phyloP scores from a whole-genome alignment of 1,140 invertebrate genomes.

The Venturia canescens region DNA sequence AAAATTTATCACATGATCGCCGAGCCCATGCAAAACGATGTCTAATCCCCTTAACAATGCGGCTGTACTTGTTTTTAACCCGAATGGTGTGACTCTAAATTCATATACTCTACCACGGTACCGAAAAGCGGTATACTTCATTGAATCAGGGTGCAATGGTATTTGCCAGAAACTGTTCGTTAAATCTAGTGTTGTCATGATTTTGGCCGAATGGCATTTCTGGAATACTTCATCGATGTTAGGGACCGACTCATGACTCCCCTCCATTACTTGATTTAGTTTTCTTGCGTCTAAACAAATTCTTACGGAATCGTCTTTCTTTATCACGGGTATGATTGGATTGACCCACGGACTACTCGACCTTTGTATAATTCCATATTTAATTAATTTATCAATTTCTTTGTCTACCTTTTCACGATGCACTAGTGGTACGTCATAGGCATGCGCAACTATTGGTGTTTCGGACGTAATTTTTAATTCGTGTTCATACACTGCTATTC shows the following conservation, averaged over 20 bases:
- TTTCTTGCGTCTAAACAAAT: not conserved
- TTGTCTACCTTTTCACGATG: too few species aligned
- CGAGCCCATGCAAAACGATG: not conserved
- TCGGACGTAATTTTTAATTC: too few species aligned
- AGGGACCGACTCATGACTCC: not conserved
- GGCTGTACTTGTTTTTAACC: too few species aligned
- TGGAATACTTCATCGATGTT: too few species aligned
- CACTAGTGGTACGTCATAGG: too few species aligned
- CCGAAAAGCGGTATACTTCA: not conserved
- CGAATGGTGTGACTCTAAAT: too few species aligned
- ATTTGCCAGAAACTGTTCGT: slow-evolving; percentile 57
- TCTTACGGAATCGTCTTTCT: not conserved
- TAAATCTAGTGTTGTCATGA: slow-evolving; percentile 54
- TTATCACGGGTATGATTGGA: too few species aligned
- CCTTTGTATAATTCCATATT: too few species aligned
- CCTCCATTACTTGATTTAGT: not conserved
- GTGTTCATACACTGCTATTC: too few species aligned
- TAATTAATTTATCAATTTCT: too few species aligned
- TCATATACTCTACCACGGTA: not conserved
- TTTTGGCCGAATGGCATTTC: slow-evolving; percentile 23
- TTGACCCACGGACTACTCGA: too few species aligned
- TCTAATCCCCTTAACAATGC: not conserved
- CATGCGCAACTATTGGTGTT: too few species aligned
- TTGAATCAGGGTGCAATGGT: slow-evolving; percentile 32
- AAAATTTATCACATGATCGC: not conserved